Evolutionary conservation across 2,888 invertebrate genomes (phyloP).

Genomic region (Caenorhabditis virilis): DNA sequence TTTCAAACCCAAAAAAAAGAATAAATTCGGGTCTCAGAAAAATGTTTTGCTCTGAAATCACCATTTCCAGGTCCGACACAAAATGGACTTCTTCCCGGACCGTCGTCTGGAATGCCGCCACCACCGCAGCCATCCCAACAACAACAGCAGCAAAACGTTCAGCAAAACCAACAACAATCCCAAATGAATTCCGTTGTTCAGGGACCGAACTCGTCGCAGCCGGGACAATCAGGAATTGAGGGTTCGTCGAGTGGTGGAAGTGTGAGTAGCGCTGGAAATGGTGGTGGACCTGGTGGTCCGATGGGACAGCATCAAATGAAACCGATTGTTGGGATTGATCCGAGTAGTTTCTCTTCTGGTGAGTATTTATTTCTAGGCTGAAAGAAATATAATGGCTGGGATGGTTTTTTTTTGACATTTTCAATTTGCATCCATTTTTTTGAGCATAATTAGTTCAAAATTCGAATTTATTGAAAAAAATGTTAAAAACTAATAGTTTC

Average conservation of each 20-base stretch:
- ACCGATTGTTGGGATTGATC: slow-evolving; percentile 25
- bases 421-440: too few relatives aligned
- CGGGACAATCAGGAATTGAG: not conserved
- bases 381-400: not conserved
- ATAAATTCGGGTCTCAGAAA: too few relatives aligned
- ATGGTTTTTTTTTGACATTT: too few relatives aligned
- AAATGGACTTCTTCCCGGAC: slow-evolving; percentile 28
- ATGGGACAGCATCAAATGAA: too few relatives aligned
- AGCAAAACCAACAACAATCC: slow-evolving; percentile 7
- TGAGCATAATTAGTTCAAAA: slow-evolving; percentile 4
- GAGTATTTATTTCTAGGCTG: not conserved
- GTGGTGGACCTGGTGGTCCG: too few relatives aligned
- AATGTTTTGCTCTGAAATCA: too few relatives aligned
- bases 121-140: not conserved
- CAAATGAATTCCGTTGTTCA: slow-evolving; percentile 14
- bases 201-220: not conserved
- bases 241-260: not conserved
- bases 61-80: slow-evolving; percentile 21
- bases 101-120: slow-evolving; percentile 20
- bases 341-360: slow-evolving; percentile 26
- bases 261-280: too few relatives aligned
- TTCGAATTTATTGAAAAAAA: too few relatives aligned
- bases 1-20: too few relatives aligned
- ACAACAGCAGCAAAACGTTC: slow-evolving; percentile 6
- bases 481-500: too few relatives aligned